A percentile compares a stretch with the other conserved stretches of the same genome.
phyloP scores from a whole-genome alignment of 2,113 vertebrate genomes.

The Canis aureus region DNA sequence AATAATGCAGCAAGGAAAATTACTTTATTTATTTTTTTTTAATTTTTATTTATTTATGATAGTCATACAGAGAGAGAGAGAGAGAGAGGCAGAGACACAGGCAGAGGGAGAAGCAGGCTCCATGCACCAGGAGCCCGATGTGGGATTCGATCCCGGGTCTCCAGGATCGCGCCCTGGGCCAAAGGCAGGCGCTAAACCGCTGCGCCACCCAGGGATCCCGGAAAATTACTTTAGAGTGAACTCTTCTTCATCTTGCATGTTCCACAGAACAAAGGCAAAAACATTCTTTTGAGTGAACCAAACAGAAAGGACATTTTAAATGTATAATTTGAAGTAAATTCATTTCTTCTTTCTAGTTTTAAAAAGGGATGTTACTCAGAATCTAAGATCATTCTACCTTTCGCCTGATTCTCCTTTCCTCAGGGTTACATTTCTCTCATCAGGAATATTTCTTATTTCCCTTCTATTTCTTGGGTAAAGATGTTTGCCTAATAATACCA shows the following conservation, averaged over 20 bases:
- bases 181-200: too few relatives aligned
- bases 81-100: too few relatives aligned
- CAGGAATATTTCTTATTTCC: neutral
- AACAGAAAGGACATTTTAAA: slow-evolving; percentile 17
- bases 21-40: neutral
- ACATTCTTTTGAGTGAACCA: neutral
- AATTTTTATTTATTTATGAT: too few relatives aligned
- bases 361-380: neutral
- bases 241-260: neutral
- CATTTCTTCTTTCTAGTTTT: neutral
- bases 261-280: neutral
- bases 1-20: neutral
- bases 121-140: too few relatives aligned
- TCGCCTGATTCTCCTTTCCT: neutral
- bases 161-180: too few relatives aligned
- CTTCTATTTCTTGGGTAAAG: slow-evolving; percentile 11
- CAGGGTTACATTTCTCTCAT: neutral
- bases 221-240: neutral
- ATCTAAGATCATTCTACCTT: neutral
- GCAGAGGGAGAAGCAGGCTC: too few relatives aligned
- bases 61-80: too few relatives aligned
- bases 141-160: too few relatives aligned
- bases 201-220: too few relatives aligned
- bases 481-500: neutral
- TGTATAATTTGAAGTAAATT: neutral